Evolutionary conservation across 2,888 invertebrate species (phyloP), one percentile per base, ranked within the genome.

Genomic region (Andrena bicolor): DNA sequence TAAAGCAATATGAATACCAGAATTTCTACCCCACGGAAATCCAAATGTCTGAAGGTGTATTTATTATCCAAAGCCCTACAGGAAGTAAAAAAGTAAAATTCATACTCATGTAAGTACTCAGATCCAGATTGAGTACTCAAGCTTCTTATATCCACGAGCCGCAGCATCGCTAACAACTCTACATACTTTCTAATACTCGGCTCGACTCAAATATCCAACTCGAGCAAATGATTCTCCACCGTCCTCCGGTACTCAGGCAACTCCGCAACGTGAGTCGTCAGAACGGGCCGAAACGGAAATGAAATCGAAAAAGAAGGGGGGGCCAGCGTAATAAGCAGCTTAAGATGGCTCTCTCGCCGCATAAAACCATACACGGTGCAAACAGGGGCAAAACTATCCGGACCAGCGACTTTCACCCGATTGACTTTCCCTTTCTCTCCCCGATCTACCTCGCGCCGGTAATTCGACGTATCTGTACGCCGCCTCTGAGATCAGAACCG

Each of bases 381-480:
- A 89, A 90, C 77, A 82, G 85, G 89, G 84, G 86, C 88, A 89
- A 87, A 90, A 90, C 86, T 90, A 88, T 89, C 86, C 70, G 66
- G 88, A 83, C 89, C 83, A 86, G 88, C 88, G 91, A 93, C 92
- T 93, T 93, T 93, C 93, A 91, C 93, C 91, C 86, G 88, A 89
- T 85, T 88, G 90, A 92, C 93, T 93, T 93, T 93, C 92, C 93
- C 93, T 93, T 93, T 93, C 92, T 92, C 90, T 80, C 30, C 49
- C 63, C 69, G 51, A 66, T 20, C 71, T n/a, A n/a, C n/a, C 78
- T 20, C 61, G 66, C 60, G 64, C 49, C 80, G 20, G 70, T 75
- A 80, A 80, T 85, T 83, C 80, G 32, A 74, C 71, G 73, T 80
- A 75, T 75, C 71, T 35, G 35, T 26, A 32, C 49, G 2, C 61